Conservation (phyloP, 2,888 invertebrate species). For the Hirtodrosophila confusa region DNA sequence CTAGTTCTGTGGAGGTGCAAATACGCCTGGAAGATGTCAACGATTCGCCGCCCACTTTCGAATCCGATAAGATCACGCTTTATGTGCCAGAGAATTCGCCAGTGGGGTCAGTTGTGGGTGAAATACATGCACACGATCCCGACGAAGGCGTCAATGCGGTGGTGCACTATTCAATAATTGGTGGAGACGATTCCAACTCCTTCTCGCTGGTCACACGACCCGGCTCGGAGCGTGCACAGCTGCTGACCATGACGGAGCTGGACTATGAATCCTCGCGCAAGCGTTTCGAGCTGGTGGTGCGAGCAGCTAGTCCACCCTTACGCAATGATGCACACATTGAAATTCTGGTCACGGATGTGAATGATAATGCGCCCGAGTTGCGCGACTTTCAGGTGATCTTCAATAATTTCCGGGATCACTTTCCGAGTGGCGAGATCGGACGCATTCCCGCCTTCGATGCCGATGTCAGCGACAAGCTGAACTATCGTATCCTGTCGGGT, state of each 20-base stretch:
- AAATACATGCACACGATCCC: constrained; percentile 94
- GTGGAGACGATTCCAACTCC: constrained; percentile 94
- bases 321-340: constrained; percentile 95
- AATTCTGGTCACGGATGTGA: constrained; percentile 95
- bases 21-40: constrained; percentile 95
- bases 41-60: constrained; percentile 95
- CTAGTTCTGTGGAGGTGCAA: constrained; percentile 89
- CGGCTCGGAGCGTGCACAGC: constrained; percentile 93
- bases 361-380: constrained; percentile 96
- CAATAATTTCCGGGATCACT: constrained; percentile 97
- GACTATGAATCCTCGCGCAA: constrained; percentile 98
- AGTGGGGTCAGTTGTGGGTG: constrained; percentile 96
- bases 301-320: constrained; percentile 95
- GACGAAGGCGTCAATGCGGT: constrained; percentile 96
- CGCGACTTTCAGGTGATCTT: constrained; percentile 97
- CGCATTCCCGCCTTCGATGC: constrained; percentile 97
- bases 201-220: constrained; percentile 92
- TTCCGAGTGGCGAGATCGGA: constrained; percentile 96
- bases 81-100: constrained; percentile 98
- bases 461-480: constrained; percentile 93
- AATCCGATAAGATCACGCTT: constrained; percentile 93
- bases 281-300: constrained; percentile 93
- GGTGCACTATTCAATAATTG: constrained; percentile 97
- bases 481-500: constrained; percentile 93
- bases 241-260: constrained; percentile 94